Evolutionary conservation across 2,113 vertebrate species (phyloP).

Genomic region (Tiliqua scincoides): DNA sequence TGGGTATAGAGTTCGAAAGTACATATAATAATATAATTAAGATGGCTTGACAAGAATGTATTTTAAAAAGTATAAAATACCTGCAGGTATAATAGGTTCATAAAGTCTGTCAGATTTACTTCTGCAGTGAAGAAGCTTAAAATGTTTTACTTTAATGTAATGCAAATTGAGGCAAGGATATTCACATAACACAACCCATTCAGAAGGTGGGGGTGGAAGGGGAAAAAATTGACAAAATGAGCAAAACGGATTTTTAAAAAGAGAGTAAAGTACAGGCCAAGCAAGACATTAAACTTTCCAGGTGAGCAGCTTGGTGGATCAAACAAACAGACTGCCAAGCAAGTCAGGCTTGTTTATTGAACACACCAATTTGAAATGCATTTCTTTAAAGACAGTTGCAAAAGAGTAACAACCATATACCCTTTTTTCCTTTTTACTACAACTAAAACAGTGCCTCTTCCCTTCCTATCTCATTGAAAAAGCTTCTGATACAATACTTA

Average conservation of each 20-base stretch:
- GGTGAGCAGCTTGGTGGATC: slow-evolving; percentile 46
- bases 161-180: slow-evolving; percentile 82
- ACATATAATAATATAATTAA: slow-evolving; percentile 86
- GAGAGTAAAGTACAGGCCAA: slow-evolving; percentile 74
- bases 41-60: slow-evolving; percentile 83
- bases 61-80: slow-evolving; percentile 84
- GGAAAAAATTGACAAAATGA: not conserved
- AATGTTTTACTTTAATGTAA: slow-evolving; percentile 85
- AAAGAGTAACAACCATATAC: slow-evolving; percentile 37
- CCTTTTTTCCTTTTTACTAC: slow-evolving; percentile 56
- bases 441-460: slow-evolving; percentile 35
- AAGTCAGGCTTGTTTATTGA: slow-evolving; percentile 42
- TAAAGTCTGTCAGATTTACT: slow-evolving; percentile 88
- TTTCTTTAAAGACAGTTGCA: slow-evolving; percentile 16
- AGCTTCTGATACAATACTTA: slow-evolving; percentile 54
- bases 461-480: not conserved
- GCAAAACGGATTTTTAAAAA: slow-evolving; percentile 22
- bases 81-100: slow-evolving; percentile 86
- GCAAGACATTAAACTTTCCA: slow-evolving; percentile 68
- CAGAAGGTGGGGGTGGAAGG: not conserved
- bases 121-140: slow-evolving; percentile 84
- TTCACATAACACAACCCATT: slow-evolving; percentile 67
- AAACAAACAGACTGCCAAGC: slow-evolving; percentile 35
- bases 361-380: slow-evolving; percentile 35
- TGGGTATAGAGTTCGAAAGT: slow-evolving; percentile 81